phyloP scores from a whole-genome alignment of 2,888 invertebrate genomes.

The Drosophila fungiperda region DNA sequence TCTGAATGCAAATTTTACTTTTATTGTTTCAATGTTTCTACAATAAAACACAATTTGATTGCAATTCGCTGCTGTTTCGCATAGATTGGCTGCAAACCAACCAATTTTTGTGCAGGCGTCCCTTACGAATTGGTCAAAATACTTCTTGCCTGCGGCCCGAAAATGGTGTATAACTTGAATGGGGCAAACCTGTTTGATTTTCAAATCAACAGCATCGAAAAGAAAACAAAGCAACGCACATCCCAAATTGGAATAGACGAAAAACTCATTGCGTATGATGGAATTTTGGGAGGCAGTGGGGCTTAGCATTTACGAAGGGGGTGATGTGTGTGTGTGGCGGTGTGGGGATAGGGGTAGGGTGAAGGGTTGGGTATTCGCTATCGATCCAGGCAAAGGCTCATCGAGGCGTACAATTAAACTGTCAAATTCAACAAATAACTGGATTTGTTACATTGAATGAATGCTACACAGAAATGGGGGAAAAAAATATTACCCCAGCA shows the following conservation, averaged over 20 bases:
- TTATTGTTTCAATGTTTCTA: conserved; percentile 55
- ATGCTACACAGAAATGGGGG: conserved; percentile 3
- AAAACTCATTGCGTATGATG: conserved; percentile 46
- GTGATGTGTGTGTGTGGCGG: neutral
- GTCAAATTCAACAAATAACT: conserved; percentile 82
- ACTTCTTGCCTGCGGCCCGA: conserved; percentile 35
- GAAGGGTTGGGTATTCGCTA: neutral
- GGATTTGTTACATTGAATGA: conserved; percentile 68
- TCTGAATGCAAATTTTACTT: conserved; percentile 60
- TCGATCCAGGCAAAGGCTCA: conserved; percentile 65
- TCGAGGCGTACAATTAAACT: conserved; percentile 83
- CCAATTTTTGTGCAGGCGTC: neutral
- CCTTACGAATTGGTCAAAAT: conserved; percentile 2
- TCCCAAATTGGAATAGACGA: conserved; percentile 67
- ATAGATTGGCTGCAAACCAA: conserved; percentile 8
- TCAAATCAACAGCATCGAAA: conserved; percentile 61
- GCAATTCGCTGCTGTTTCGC: conserved; percentile 24
- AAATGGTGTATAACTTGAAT: conserved; percentile 55
- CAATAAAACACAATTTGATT: conserved; percentile 43
- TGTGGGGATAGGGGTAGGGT: neutral
- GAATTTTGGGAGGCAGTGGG: neutral
- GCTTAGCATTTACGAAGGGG: neutral
- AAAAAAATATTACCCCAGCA: conserved; percentile 21
- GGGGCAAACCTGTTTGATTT: conserved; percentile 73
- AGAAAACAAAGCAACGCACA: conserved; percentile 42